phyloP scores from a whole-genome alignment of 2,113 vertebrate genomes.

The Vulpes ferrilata region DNA sequence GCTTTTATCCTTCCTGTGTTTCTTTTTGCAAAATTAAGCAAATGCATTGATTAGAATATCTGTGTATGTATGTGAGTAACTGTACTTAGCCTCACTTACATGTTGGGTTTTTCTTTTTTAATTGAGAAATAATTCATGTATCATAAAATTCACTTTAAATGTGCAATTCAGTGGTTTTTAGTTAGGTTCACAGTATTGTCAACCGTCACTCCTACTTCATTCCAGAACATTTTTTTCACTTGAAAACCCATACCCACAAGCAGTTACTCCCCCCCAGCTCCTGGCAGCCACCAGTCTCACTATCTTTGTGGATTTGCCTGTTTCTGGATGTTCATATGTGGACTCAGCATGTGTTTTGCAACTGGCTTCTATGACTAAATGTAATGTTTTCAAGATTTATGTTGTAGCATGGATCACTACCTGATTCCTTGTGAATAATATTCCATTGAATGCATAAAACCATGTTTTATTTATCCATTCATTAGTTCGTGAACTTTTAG shows the following conservation, averaged over 20 bases:
- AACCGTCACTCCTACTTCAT: not conserved
- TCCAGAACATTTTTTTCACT: not conserved
- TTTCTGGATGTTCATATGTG: not conserved
- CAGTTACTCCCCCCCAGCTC: not conserved
- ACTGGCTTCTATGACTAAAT: not conserved
- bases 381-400: not conserved
- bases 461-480: not conserved
- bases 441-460: not conserved
- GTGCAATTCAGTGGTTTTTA: not conserved
- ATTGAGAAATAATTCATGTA: not conserved
- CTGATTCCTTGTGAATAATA: not conserved
- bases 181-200: not conserved
- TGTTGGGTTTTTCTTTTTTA: not conserved
- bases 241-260: not conserved
- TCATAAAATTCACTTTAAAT: not conserved
- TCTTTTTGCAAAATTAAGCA: slow-evolving; percentile 6
- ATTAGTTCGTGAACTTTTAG: not conserved
- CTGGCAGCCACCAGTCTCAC: not conserved
- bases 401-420: not conserved
- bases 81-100: not conserved
- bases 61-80: not conserved
- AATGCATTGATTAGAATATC: not conserved
- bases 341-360: not conserved
- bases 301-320: not conserved
- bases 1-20: not conserved